Conservation (phyloP, 2,113 vertebrate genomes). For the Gambusia holbrooki region DNA sequence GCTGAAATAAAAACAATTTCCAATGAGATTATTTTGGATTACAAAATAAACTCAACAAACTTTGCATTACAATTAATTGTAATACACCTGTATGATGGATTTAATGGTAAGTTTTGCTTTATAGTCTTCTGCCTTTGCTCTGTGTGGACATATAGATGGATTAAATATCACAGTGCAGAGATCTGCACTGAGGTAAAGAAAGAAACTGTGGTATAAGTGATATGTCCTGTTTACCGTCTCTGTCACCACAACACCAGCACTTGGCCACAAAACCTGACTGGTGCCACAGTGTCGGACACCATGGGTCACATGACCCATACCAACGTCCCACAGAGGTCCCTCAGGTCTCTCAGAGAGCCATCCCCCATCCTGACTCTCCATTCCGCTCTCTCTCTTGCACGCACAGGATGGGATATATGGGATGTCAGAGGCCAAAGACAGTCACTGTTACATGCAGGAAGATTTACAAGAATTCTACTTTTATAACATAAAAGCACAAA, state of each 20-base stretch:
- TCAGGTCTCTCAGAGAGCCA: conserved; percentile 56
- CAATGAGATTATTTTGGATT: background rate
- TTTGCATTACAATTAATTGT: background rate
- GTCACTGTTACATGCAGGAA: conserved; percentile 57
- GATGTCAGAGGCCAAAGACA: conserved; percentile 56
- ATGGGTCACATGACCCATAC: conserved; percentile 70
- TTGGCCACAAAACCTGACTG: conserved; percentile 69
- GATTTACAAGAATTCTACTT: conserved; percentile 70
- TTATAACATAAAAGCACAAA: conserved; percentile 61
- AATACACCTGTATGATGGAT: background rate
- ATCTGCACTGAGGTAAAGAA: conserved; percentile 46
- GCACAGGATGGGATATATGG: conserved; percentile 55
- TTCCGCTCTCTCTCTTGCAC: background rate
- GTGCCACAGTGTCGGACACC: conserved; percentile 73
- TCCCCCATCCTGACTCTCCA: conserved; percentile 7
- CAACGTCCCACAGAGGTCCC: conserved; percentile 62
- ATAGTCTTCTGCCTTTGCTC: background rate
- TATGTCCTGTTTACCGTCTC: conserved; percentile 61
- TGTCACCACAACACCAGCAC: conserved; percentile 65
- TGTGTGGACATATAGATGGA: conserved; percentile 1
- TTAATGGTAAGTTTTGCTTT: conserved; percentile 10
- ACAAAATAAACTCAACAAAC: background rate
- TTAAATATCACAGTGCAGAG: conserved; percentile 4
- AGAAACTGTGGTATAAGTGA: conserved; percentile 55
- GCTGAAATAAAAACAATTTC: too few relatives aligned